Base-by-base conservation (phyloP, 2,797 vertebrate genomes). In the Artibeus jamaicensis region DNA sequence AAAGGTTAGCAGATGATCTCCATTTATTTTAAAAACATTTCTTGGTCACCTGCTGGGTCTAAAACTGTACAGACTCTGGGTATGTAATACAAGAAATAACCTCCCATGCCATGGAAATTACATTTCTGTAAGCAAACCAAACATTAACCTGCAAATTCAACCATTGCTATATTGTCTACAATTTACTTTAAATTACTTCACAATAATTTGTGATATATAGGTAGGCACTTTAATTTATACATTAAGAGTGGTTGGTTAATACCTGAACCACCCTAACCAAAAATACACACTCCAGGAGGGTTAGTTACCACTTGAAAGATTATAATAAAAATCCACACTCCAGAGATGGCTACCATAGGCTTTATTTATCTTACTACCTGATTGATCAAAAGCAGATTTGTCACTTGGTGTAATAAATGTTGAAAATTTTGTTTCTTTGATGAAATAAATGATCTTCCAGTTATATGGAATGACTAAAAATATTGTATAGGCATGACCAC, bases 141-240 rank as follows among this genome's bases (percentile, higher is more conserved):
- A 91, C 42, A 67, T 86, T 70, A 74, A 78, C 46, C 57, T 73
- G 24, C 21, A 76, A 57, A 50, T 39, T 90, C 77, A 91, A 57
- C 21, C 86, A 62, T 21, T 57, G 12, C 14, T 87, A 39, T 62
- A 39, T 32, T 82, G 24, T 55, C 39, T 82, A 42, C n/a, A 83
- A 53, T 81, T 94, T 92, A 90, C 16, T 89, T 96, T 53, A 53
- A 92, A 79, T 93, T 83, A 44, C 62, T 94, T 91, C 29, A 46
- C 46, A 84, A 44, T 84, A 34, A 26, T 71, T 24, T 79, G 15
- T 78, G 55, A 62, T 85, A 50, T 32, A 71, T 32, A 79, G n/a
- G 26, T 85, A 24, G 11, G 21, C 53, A 88, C 79, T 93, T 84
- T 81, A 53, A 93, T 93, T 91, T 93, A 55, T 93, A 48, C 34